A percentile compares a stretch with the other conserved stretches of the same genome.
Evolutionary conservation across 2,888 invertebrate species (phyloP).

Genomic region (Tinea semifulvella): DNA sequence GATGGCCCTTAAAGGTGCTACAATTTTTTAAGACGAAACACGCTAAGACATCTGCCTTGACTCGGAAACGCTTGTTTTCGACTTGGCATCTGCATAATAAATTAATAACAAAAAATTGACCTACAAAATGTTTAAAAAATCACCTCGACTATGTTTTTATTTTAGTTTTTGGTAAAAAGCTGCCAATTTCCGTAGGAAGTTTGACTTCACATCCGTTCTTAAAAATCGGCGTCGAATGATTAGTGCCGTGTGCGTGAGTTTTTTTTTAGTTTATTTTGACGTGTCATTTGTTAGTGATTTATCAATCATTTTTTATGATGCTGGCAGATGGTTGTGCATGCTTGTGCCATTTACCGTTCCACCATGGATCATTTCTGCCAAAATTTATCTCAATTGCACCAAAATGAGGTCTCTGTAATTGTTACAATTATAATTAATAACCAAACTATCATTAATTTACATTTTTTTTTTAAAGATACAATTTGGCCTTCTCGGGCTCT

Average conservation of each 20-base stretch:
- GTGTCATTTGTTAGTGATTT: conserved; percentile 30
- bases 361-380: too few relatives aligned
- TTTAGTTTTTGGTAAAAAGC: conserved; percentile 36
- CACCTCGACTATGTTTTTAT: conserved; percentile 20
- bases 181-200: conserved; percentile 61
- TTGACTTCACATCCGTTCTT: conserved; percentile 44
- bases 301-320: conserved; percentile 36
- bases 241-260: conserved; percentile 45
- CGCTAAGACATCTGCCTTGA: conserved; percentile 49
- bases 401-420: too few relatives aligned
- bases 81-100: conserved; percentile 60
- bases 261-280: conserved; percentile 27
- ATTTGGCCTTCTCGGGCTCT: too few relatives aligned
- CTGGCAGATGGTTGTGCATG: background rate
- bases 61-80: conserved; percentile 43
- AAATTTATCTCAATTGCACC: too few relatives aligned
- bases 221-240: conserved; percentile 57
- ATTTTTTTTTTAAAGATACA: too few relatives aligned
- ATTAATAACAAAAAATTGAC: conserved; percentile 63
- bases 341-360: background rate
- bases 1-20: conserved; percentile 38
- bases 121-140: conserved; percentile 48
- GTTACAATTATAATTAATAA: too few relatives aligned
- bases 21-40: conserved; percentile 37
- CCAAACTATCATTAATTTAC: too few relatives aligned